Conservation (phyloP, 2,113 vertebrate species). For the Tupaia chinensis region DNA sequence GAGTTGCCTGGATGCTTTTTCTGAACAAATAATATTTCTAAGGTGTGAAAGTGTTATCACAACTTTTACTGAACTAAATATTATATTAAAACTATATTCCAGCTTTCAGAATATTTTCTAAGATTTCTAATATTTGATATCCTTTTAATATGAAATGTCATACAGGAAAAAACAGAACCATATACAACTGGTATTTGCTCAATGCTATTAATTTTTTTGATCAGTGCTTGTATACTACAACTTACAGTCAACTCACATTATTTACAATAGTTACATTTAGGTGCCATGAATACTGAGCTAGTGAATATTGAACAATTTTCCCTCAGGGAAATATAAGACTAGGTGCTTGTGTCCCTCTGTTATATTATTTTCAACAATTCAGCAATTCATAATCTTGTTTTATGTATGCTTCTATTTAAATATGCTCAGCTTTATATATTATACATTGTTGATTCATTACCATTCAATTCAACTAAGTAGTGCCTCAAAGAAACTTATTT, state of each 20-base stretch:
- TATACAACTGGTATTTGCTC: background rate
- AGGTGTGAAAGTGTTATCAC: background rate
- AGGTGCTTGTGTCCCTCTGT: background rate
- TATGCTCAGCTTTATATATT: background rate
- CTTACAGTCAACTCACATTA: background rate
- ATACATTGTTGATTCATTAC: background rate
- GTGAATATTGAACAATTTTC: background rate
- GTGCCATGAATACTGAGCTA: background rate
- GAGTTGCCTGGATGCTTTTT: no score
- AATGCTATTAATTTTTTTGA: background rate
- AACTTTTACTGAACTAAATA: background rate
- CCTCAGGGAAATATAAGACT: background rate
- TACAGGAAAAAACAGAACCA: background rate
- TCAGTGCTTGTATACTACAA: background rate
- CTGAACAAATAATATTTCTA: background rate
- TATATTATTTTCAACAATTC: background rate
- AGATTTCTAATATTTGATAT: background rate
- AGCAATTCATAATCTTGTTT: background rate
- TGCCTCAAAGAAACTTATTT: background rate
- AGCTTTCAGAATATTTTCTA: background rate
- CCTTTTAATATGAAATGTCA: background rate
- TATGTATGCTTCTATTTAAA: background rate
- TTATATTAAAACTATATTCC: background rate
- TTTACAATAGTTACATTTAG: background rate
- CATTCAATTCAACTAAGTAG: background rate